Evolutionary conservation across 2,113 vertebrate genomes (phyloP), one percentile per base, ranked within the genome.

Genomic region (Peromyscus polionotus): DNA sequence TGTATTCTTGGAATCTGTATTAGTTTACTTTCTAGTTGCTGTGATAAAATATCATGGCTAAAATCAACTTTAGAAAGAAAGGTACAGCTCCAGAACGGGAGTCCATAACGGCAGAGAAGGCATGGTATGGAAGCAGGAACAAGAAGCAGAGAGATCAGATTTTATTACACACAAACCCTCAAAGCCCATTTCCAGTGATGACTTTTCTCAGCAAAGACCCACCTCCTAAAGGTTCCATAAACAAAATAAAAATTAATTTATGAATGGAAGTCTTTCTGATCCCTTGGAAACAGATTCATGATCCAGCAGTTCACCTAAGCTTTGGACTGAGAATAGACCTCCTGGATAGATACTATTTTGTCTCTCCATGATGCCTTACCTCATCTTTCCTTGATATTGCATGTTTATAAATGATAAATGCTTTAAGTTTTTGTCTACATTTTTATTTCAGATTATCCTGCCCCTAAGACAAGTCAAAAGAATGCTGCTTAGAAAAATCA

Each of bases 261-360:
- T 54, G 45, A 79, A 79, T 33, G 14, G 1, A 24, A 28, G 2
- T 54, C 36, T 67, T n/a, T 24, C n/a, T 28, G 28, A 45, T 5
- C 51, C 6, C 4, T 24, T 36, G 26, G 42, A 68, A 39, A 39
- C 14, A 4, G 19, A 1, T 0, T 13, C 39, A 42, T 33, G n/a
- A 24, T 31, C 0, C 9, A 31, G 33, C 19, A 36, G 12, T 20
- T 28, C 6, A 0, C 2, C 12, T 36, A 45, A 54, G 22, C 59
- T 68, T 57, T 65, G 73, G 14, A n/a, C 4, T 10, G 3, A 67
- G 9, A 48, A 91, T 42, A 14, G 6, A 39, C 3, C 31, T 88
- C 8, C 51, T 48, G 31, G 5, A 24, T 20, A 45, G 10, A 45
- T 4, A 68, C 31, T 36, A 61, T 76, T 7, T 9, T 12, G 33